A percentile compares a stretch with the other conserved stretches of the same genome.
These are phyloP conservation scores for Columba guinea DNA, from an alignment of 2,797 vertebrate genomes.

Conservation along the genomic window DNA sequence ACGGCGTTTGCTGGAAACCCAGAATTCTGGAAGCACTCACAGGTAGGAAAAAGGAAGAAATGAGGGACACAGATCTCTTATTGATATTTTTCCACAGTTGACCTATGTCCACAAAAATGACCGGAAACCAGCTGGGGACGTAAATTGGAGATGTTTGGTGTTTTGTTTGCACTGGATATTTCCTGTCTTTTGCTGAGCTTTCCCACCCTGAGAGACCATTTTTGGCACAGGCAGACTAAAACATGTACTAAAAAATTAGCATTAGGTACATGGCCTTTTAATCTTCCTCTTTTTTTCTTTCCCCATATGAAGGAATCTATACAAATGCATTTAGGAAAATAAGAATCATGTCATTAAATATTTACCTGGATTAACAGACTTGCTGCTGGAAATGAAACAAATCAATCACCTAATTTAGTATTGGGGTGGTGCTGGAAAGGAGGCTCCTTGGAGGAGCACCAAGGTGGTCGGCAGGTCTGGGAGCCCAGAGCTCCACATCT, in stretches of 20 bases:
- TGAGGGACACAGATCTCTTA: neutral
- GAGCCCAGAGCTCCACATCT: neutral
- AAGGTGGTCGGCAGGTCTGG: accelerated
- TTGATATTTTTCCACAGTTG: neutral
- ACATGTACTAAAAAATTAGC: neutral
- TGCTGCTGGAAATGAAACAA: neutral
- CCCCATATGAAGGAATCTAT: accelerated
- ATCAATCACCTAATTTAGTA: neutral
- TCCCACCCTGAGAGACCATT: neutral
- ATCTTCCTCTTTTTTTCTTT: neutral
- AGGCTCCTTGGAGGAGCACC: accelerated
- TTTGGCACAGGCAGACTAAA: neutral
- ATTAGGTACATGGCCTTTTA: neutral
- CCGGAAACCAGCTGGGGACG: slow-evolving; percentile 51
- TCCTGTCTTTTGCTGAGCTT: slow-evolving; percentile 50
- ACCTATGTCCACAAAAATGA: neutral
- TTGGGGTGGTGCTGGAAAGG: neutral
- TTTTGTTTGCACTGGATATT: slow-evolving; percentile 24
- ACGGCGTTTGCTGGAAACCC: neutral
- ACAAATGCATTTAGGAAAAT: neutral
- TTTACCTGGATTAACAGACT: neutral
- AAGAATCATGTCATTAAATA: neutral
- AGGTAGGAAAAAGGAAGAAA: neutral
- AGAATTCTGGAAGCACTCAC: neutral
- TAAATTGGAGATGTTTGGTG: neutral